These are phyloP conservation scores for Euclidia mi DNA, from an alignment of 2,888 invertebrate species.

Conservation along the genomic window DNA sequence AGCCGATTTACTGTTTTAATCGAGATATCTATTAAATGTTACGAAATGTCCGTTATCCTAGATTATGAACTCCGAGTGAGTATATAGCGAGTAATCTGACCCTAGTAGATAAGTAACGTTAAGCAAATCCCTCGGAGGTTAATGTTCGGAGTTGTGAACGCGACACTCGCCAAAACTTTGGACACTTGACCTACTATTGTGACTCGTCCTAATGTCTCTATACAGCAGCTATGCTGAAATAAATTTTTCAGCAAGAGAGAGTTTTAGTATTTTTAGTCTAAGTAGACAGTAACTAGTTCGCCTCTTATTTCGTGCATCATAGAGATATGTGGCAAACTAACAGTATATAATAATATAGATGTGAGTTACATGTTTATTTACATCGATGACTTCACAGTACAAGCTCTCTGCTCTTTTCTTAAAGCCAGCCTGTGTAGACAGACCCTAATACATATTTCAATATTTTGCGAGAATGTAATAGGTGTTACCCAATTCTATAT, in stretches of 20 bases:
- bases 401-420: too few relatives aligned
- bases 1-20: slow-evolving; percentile 65
- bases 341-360: too few relatives aligned
- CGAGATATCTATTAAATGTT: slow-evolving; percentile 54
- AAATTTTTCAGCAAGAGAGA: too few relatives aligned
- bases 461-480: too few relatives aligned
- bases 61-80: slow-evolving; percentile 43
- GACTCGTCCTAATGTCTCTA: slow-evolving; percentile 27
- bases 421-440: too few relatives aligned
- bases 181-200: slow-evolving; percentile 40
- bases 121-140: slow-evolving; percentile 30
- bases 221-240: slow-evolving; percentile 23
- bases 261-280: slow-evolving; percentile 39
- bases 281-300: too few relatives aligned
- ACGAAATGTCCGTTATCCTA: slow-evolving; percentile 51
- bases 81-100: slow-evolving; percentile 37
- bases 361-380: too few relatives aligned
- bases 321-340: too few relatives aligned
- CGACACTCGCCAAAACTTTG: slow-evolving; percentile 31
- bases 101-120: slow-evolving; percentile 30
- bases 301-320: too few relatives aligned
- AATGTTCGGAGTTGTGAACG: slow-evolving; percentile 37
- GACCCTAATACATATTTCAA: too few relatives aligned
- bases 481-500: too few relatives aligned
- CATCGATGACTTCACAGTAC: too few relatives aligned